A percentile compares a stretch with the other conserved stretches of the same genome.
Conservation (phyloP, 37 sponge, comb jelly and placozoan species). For the Beroe forskalii region DNA sequence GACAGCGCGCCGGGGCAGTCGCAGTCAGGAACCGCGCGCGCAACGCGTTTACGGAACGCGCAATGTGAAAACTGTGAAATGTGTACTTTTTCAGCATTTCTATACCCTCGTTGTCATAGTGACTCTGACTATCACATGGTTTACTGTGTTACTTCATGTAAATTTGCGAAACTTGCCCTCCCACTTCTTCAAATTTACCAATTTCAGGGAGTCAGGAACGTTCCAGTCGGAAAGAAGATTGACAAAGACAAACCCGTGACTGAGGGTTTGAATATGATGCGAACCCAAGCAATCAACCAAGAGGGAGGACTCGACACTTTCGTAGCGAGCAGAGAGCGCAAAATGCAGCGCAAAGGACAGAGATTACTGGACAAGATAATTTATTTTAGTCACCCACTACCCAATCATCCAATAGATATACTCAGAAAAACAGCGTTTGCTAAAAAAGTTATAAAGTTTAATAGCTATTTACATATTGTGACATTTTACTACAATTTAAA, state of each 20-base stretch:
- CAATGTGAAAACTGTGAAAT: no score
- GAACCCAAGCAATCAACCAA: background rate
- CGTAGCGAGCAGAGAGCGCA: background rate
- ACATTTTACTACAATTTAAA: no score
- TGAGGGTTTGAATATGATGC: background rate
- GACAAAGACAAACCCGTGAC: conserved; percentile 35
- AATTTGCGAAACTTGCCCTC: no score
- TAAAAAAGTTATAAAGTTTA: no score
- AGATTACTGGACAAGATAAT: background rate
- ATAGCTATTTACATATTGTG: no score
- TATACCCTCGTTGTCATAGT: background rate
- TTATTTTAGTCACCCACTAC: no score
- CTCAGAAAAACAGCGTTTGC: no score
- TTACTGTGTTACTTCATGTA: no score
- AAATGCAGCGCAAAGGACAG: background rate
- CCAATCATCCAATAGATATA: no score
- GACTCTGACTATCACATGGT: background rate
- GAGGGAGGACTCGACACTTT: conserved; percentile 11
- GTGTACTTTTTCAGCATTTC: background rate
- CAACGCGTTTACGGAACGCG: no score
- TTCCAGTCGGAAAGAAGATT: conserved; percentile 26
- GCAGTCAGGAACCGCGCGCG: no score
- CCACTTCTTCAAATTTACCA: background rate
- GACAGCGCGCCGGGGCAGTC: no score
- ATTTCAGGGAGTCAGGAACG: background rate